phyloP scores from a whole-genome alignment of 2,113 vertebrate species.

The Nestor notabilis region DNA sequence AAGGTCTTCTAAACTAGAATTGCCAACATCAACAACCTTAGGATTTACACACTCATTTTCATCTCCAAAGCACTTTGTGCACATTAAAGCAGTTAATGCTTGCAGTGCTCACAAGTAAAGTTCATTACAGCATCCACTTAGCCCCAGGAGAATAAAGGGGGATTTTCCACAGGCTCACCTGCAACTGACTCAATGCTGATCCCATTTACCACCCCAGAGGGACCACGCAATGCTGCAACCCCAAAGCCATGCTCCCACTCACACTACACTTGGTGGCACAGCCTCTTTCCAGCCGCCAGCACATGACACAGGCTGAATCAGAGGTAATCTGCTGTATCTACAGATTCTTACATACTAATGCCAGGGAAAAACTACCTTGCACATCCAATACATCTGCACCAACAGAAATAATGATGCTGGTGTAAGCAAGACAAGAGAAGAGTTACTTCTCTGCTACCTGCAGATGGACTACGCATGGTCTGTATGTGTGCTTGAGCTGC shows the following conservation, averaged over 20 bases:
- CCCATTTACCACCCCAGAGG: too few species aligned
- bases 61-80: background rate
- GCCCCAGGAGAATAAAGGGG: fast-evolving
- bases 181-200: background rate
- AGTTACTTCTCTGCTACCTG: background rate
- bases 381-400: background rate
- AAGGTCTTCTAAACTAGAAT: background rate
- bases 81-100: background rate
- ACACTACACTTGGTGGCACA: fast-evolving
- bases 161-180: background rate
- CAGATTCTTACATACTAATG: fast-evolving
- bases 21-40: background rate
- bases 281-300: background rate
- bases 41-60: background rate
- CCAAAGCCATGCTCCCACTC: fast-evolving
- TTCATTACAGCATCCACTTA: background rate
- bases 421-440: fast-evolving
- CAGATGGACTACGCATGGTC: fast-evolving
- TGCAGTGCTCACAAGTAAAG: background rate
- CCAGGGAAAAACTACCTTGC: background rate
- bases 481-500: fast-evolving
- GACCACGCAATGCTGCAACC: fast-evolving
- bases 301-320: fast-evolving
- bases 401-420: fast-evolving
- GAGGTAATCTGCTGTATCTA: background rate